Conservation (phyloP, 2,113 vertebrate genomes). For the Anarhynchus alexandrinus region DNA sequence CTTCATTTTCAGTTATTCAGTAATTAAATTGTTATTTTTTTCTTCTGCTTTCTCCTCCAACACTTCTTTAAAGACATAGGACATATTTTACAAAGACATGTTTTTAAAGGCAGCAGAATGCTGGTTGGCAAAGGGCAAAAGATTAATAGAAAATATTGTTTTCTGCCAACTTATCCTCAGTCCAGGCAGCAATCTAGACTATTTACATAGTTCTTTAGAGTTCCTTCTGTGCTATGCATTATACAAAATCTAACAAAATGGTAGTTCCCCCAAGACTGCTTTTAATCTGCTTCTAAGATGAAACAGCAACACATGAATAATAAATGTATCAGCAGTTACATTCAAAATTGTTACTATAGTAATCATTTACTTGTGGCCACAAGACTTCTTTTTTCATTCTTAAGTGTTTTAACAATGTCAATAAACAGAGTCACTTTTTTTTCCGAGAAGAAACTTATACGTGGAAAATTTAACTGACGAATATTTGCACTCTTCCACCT, state of each 20-base stretch:
- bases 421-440: not conserved
- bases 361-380: not conserved
- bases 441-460: not conserved
- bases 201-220: not conserved
- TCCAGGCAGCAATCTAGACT: not conserved
- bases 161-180: not conserved
- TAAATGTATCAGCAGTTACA: not conserved
- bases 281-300: not conserved
- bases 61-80: not conserved
- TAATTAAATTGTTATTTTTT: not conserved
- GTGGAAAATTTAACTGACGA: not conserved
- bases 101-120: not conserved
- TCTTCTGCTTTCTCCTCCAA: not conserved
- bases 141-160: not conserved
- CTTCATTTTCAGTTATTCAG: not conserved
- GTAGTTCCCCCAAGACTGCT: not conserved
- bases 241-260: not conserved
- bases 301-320: not conserved
- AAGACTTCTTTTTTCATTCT: not conserved
- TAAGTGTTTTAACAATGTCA: not conserved
- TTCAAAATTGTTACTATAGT: not conserved
- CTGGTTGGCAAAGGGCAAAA: not conserved
- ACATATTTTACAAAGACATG: not conserved
- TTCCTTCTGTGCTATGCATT: not conserved
- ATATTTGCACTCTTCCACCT: not conserved